A percentile compares a stretch with the other conserved stretches of the same genome.
Conservation (phyloP, 2,888 invertebrate species). For the Tanytarsus gracilentus region DNA sequence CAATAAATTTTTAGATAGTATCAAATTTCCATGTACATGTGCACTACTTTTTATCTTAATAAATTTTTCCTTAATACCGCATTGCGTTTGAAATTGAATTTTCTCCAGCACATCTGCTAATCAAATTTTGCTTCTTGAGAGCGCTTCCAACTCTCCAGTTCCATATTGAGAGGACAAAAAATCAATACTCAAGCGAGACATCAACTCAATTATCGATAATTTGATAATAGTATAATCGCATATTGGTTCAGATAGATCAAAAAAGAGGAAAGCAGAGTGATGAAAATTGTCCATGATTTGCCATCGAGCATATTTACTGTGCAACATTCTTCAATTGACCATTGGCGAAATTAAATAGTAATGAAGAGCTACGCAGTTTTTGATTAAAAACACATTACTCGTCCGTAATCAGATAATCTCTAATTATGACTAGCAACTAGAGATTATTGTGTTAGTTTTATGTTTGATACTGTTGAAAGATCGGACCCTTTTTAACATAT, state of each 20-base stretch:
- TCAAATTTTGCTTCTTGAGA: constrained; percentile 5
- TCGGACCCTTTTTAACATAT: too few species aligned
- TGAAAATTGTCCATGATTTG: not conserved
- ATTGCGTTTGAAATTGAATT: constrained; percentile 8
- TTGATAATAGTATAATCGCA: constrained; percentile 20
- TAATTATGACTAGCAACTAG: too few species aligned
- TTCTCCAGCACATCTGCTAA: constrained; percentile 26
- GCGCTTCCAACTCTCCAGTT: not conserved
- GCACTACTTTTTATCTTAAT: not conserved
- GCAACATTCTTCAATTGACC: too few species aligned
- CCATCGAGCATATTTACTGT: too few species aligned
- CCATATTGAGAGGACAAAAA: not conserved
- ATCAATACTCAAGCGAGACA: constrained; percentile 14
- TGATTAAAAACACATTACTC: too few species aligned
- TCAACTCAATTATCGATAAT: constrained; percentile 23
- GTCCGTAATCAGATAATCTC: not conserved
- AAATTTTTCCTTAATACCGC: not conserved
- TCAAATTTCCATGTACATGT: not conserved
- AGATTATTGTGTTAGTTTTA: too few species aligned
- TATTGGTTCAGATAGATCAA: constrained; percentile 6
- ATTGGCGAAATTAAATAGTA: not conserved
- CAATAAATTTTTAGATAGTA: not conserved
- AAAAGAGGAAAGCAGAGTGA: not conserved
- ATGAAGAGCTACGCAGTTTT: not conserved
- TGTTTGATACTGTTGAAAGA: too few species aligned